Evolutionary conservation across 2,113 vertebrate genomes (phyloP).

Genomic region (Malurus melanocephalus): DNA sequence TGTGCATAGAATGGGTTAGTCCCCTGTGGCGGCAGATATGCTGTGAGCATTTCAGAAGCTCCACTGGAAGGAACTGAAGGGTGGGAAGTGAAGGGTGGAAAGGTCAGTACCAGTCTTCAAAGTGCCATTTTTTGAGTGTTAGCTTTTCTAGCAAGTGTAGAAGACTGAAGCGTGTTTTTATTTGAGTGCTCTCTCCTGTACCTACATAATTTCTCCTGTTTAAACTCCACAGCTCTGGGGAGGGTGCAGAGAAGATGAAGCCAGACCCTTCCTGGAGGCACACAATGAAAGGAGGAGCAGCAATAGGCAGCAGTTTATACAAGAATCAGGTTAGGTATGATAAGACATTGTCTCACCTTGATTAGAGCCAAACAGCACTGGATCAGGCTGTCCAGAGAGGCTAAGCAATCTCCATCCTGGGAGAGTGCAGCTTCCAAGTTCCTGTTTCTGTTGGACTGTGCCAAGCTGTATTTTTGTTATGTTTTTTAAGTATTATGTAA

Average conservation of each 20-base stretch:
- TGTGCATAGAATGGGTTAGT: neutral
- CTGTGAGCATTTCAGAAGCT: neutral
- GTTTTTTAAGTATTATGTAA: neutral
- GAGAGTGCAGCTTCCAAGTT: neutral
- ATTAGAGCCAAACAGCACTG: neutral
- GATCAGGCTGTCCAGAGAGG: neutral
- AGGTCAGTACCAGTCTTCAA: neutral
- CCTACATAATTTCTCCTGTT: neutral
- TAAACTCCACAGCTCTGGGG: neutral
- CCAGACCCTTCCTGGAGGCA: neutral
- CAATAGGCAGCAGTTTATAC: neutral
- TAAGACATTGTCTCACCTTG: neutral
- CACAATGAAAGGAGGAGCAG: neutral
- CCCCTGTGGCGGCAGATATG: neutral
- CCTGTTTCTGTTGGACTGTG: neutral
- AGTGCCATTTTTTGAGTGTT: neutral
- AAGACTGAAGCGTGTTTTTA: neutral
- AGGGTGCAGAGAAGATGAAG: neutral
- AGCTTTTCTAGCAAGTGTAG: neutral
- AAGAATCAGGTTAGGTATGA: neutral
- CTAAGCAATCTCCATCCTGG: neutral
- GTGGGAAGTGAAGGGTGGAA: neutral
- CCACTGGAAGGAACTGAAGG: neutral
- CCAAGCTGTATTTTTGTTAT: conserved; percentile 8
- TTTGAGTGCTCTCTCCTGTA: neutral